Base-by-base conservation (phyloP, 2,113 vertebrate species). In the Odocoileus virginianus region DNA sequence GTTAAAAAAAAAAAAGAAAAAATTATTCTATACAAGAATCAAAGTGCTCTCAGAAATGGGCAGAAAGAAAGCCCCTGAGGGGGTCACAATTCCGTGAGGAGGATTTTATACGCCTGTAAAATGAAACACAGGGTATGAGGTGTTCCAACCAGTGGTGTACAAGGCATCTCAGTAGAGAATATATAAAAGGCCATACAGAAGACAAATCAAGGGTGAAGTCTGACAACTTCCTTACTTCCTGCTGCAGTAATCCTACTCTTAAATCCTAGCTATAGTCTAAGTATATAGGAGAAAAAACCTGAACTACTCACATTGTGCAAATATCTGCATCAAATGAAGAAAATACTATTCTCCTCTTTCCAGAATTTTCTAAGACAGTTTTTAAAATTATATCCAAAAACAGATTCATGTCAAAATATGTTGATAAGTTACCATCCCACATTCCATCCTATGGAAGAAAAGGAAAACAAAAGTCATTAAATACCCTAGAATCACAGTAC, bases 391-490 rank as follows among this genome's bases (percentile, higher is more conserved):
- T 99, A 98, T 99, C 99, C 91, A 99, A 98, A 97, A 99, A 99
- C 45, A 98, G 83, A 94, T 99, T 99, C 99, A 99, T 99, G 98
- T 99, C 99, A 98, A 99, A 99, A 96, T 99, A 99, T 84, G 99
- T 98, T 6, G 99, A 99, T 61, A 99, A 97, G 98, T 99, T 99
- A 67, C 99, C 99, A 6, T 99, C 99, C 99, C 99, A 99, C 0
- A 99, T 98, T 40, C 99, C 99, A 95, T 99, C 99, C 99, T 99
- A 97, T 89, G 96, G 79, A 90, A 98, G 82, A 87, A 90, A 0
- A 92, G 19, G 28, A 96, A 93, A 95, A 78, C 55, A 82, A 94
- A 92, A 97, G 52, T 10, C 45, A 90, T 60, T 97, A 87, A 11
- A 92, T 16, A 87, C 0, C 27, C 7, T 17, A 43, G n/a, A 92